Base-by-base conservation (phyloP, 2,797 vertebrate genomes). In the Holocentrus rufus region DNA sequence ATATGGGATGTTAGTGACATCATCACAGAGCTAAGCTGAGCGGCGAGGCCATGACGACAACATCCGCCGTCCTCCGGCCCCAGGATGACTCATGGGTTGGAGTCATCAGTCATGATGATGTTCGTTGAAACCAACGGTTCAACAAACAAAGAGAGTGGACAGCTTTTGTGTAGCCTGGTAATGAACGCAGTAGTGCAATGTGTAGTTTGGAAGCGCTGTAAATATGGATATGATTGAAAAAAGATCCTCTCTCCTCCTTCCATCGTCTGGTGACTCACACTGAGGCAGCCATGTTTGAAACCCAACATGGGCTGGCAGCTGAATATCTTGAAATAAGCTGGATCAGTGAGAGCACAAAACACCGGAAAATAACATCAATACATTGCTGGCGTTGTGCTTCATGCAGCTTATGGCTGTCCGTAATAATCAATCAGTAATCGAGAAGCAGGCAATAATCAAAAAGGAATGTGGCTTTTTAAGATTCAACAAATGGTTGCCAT, bases 11-110 rank as follows among this genome's bases (percentile, higher is more conserved):
- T 61, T 60, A 61, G 57, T 86, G 89, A 90, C 76, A 82, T 87
- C 85, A 88, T 76, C 58, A 64, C 69, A 74, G 72, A 72, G 84
- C 72, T 79, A 31, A 69, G 80, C 79, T 76, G 75, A 83, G 81
- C 85, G 71, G 58, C 57, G 72, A 30, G 76, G 70, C 79, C 36
- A 17, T 14, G 81, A 84, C 77, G 83, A 90, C 87, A 85, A 68
- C 89, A 83, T 69, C 81, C 80, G 81, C 69, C 66, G 7, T 82
- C 82, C 83, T 78, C 82, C 75, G 72, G 74, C 65, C 71, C 17
- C 0, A 1, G 20, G 57, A 76, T 91, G 86, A 91, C 80, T 91
- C 90, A 89, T n/a, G 30, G 30, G 30, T 31, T 31, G 30, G 7
- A 31, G 30, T 31, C 30, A 31, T 31, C 30, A 31, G 30, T 31